Base-by-base conservation (phyloP, 1,140 invertebrate genomes). In the Rhopalosiphum padi region DNA sequence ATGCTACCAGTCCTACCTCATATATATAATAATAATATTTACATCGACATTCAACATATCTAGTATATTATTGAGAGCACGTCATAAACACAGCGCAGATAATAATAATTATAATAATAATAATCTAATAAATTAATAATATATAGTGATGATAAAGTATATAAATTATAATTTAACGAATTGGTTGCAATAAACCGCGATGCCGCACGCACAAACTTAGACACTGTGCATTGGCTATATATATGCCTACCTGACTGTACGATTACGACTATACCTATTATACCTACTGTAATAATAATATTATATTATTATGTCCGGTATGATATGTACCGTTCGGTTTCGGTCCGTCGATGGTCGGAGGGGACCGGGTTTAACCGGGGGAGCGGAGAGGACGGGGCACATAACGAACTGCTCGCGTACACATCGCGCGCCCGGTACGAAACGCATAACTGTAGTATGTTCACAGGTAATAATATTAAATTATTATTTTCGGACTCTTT, bases 291-390 rank as follows among this genome's bases (percentile, higher is more conserved):
- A 46, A 37, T 88, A 51, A 86, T 86, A 86, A 51, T 48, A 46
- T n/a, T 88, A 90, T 41, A 53, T 37, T 51, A 55, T 89, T 46
- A 23, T 87, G 43, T 35, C 87, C n/a, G 48, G 88, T 90, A 90
- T 77, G n/a, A 77, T 77, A 77, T 60, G 53, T 90, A 90, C 89
- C 89, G 89, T 90, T 90, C 53, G 53, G 89, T 68, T 90, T 90
- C 53, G 37, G 53, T 43, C 53, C 25, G 55, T 8, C 8, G 43
- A 18, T 48, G 87, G 87, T 51, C 48, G 46, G 87, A 37, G 87
- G 87, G 87, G 51, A 37, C 30, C n/a, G 87, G 9, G 87, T 77
- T n/a, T 18, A 51, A 6, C 4, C 8, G 48, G 18, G n/a, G 2
- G n/a, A 7, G 46, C 2, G 18, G 46, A 15, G 86, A n/a, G 46